Evolutionary conservation across 2,113 vertebrate species (phyloP), one percentile per base, ranked within the genome.

Genomic region (Plotosus lineatus): DNA sequence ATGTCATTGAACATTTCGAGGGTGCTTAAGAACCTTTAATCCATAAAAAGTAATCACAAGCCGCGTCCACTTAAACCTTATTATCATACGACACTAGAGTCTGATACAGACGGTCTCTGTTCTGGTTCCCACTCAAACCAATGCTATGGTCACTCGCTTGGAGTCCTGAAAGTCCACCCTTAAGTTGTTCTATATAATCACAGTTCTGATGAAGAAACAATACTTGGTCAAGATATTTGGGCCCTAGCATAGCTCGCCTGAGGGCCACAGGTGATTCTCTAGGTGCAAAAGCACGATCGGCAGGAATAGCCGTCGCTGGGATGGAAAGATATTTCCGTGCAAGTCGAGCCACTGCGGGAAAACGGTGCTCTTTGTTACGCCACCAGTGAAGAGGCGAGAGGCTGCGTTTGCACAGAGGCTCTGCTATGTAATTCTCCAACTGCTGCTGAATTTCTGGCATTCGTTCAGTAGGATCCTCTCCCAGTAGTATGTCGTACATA

Each of bases 381-480:
- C 92, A 93, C 92, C 91, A 92, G 28, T 85, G 61, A 36, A 93
- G 77, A 0, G 92, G 92, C 21, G 90, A 82, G 2, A 90, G 85
- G 86, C 89, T 90, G 1, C 92, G 90, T 51, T 88, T 91, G 79
- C 91, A 92, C 10, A 93, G 85, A 0, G 92, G 92, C 51, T 93
- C 92, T 2, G 91, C 90, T 0, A 92, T 89, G 78, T 92, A 92
- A 66, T 91, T 90, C 38, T 92, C 92, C 83, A 92, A 83, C 38
- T 92, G 91, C 71, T 88, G 91, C 48, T 91, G 92, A 42, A 92
- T 90, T 82, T 92, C 91, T 0, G 92, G 91, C 90, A 90, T 88
- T 23, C 83, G 87, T 76, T 91, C 91, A 0, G 89, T 90, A 0
- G 92, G 92, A 48, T 92, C 92, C 82, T 89, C 90, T 1, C 92